Evolutionary conservation across 2,797 vertebrate species (phyloP).

Genomic region (Euphonia xanthogaster): DNA sequence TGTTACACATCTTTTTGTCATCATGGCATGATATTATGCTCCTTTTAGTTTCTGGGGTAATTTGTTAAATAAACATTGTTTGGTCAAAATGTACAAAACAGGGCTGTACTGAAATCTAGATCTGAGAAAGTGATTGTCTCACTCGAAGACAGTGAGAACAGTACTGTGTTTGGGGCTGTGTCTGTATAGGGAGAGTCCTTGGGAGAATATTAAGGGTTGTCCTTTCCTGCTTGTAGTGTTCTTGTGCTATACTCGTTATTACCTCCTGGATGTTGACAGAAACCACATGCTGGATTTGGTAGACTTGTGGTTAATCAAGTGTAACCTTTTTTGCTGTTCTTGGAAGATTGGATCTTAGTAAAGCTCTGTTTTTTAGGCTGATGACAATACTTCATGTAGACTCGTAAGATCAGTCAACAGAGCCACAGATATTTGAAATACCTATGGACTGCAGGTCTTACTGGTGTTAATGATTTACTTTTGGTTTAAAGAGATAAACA

Average conservation of each 20-base stretch:
- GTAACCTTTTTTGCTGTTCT: neutral
- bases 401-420: neutral
- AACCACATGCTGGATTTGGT: neutral
- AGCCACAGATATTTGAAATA: neutral
- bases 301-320: neutral
- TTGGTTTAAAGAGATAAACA: neutral
- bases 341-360: neutral
- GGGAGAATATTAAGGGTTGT: neutral
- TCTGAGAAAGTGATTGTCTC: neutral
- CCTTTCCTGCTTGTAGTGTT: neutral
- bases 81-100: neutral
- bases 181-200: neutral
- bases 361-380: neutral
- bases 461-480: neutral
- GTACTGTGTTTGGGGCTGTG: neutral
- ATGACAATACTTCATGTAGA: neutral
- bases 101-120: neutral
- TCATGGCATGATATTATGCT: neutral
- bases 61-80: neutral
- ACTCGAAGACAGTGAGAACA: neutral
- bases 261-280: neutral
- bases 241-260: neutral
- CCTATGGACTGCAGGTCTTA: neutral
- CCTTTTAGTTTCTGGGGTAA: neutral
- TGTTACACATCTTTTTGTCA: neutral